These are phyloP conservation scores for Volucella inflata DNA, from an alignment of 2,888 invertebrate genomes.

Conservation along the genomic window DNA sequence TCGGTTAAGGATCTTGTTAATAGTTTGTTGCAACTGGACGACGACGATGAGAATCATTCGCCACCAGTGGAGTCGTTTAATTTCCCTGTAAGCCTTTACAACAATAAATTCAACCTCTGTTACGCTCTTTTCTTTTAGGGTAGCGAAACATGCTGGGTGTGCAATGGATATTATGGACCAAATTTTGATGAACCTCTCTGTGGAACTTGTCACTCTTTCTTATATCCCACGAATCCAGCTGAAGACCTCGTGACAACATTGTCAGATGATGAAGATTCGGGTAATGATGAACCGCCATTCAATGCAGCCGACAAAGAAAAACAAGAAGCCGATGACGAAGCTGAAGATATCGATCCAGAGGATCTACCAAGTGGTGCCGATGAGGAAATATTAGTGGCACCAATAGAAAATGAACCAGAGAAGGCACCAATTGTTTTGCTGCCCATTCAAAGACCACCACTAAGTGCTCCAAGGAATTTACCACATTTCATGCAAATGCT, in stretches of 20 bases:
- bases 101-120: not conserved
- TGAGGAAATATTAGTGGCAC: slow-evolving; percentile 67
- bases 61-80: slow-evolving; percentile 76
- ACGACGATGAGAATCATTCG: slow-evolving; percentile 68
- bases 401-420: slow-evolving; percentile 76
- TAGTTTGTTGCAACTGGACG: slow-evolving; percentile 77
- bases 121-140: slow-evolving; percentile 77
- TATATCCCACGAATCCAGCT: slow-evolving; percentile 89
- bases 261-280: slow-evolving; percentile 95
- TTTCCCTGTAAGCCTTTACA: slow-evolving; percentile 75
- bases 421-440: slow-evolving; percentile 77
- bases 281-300: slow-evolving; percentile 93
- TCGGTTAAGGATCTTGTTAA: slow-evolving; percentile 55
- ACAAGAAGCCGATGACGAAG: slow-evolving; percentile 79
- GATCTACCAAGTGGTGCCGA: slow-evolving; percentile 63
- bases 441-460: slow-evolving; percentile 80
- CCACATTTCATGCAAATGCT: slow-evolving; percentile 81
- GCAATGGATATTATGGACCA: slow-evolving; percentile 96
- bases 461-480: slow-evolving; percentile 80
- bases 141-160: slow-evolving; percentile 88
- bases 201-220: slow-evolving; percentile 94
- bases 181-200: slow-evolving; percentile 96
- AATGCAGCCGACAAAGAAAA: slow-evolving; percentile 80
- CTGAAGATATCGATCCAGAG: slow-evolving; percentile 78
- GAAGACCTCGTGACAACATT: slow-evolving; percentile 84